Base-by-base conservation (phyloP, 2,797 vertebrate genomes). In the Diplodus puntazzo region DNA sequence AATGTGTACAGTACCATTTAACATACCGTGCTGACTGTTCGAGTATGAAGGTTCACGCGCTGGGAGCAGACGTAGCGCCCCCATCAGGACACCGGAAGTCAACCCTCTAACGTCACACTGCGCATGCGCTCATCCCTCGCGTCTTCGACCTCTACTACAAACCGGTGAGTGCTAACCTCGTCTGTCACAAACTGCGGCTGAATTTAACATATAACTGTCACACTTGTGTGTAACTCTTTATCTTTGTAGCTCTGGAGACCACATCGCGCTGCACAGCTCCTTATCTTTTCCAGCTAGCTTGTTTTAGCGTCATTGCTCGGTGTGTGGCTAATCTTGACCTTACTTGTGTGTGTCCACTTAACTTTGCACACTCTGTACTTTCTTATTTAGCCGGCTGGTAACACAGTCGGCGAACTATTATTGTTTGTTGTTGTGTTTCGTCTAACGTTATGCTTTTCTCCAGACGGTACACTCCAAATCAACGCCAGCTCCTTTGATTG, bases 81-180 rank as follows among this genome's bases (percentile, higher is more conserved):
- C 9, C 54, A 18, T 10, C 34, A 39, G 34, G 34, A 39, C 39
- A 39, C 39, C 88, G 92, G 91, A 93, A 90, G 45, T 64, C 30
- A 42, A 61, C 11, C 54, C 14, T 34, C 23, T 16, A 21, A 16
- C 4, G 20, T 27, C 6, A 43, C 60, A 34, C 0, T 58, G 77
- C 91, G 92, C 93, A 90, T 90, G 93, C 82, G 88, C 72, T 0
- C 0, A 4, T 27, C 63, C 85, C 89, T 86, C 72, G 77, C 64
- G 88, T 74, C 73, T 93, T 92, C 93, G 93, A 94, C 93, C 93
- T 94, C 91, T 93, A 91, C 89, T 70, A 10, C 70, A 77, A 43
- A 67, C 89, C 82, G 90, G 92, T 93, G 58, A 90, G 91, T 21
- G 67, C 64, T 74, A 75, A 73, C 63, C 73, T 76, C 69, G 23